Evolutionary conservation across 2,888 invertebrate species (phyloP), one percentile per base, ranked within the genome.

Genomic region (Prenolepis imparis): DNA sequence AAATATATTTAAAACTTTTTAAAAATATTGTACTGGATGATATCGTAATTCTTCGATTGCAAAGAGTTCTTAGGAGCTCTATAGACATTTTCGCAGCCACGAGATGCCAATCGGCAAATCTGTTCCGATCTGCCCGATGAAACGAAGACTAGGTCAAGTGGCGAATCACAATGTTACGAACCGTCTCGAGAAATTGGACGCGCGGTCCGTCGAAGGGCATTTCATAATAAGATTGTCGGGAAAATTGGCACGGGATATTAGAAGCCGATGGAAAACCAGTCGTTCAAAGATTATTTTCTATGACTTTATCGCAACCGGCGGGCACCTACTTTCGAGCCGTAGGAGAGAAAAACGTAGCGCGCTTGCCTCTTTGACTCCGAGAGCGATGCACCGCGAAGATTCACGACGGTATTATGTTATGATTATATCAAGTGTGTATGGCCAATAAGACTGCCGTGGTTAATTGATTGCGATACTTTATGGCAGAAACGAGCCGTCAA

Each of bases 151-250:
- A 59, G 88, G 83, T 86, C 87, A 87, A 84, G 84, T 52, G 82
- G 82, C 77, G 82, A 84, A 70, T 81, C 86, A 84, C 82, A 82
- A 85, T 84, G 84, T 87, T 84, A 81, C 88, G 87, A 84, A 88
- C 77, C 73, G 86, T 83, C 84, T 88, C 87, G 85, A 89, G 89
- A 87, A 89, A 89, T 89, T 89, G 87, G 89, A 84, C 75, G 77
- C 78, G 83, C 78, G 57, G 77, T 75, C 39, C 84, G 63, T 84
- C 73, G 89, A 86, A 88, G 88, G 89, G 87, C 87, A 85, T 89
- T 89, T 89, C 89, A 88, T 86, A 89, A 89, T 85, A 84, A 84
- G 84, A 86, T 82, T 86, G 84, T 84, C 84, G 82, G 66, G 82
- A 82, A 84, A 86, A 88, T 88, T 86, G 87, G 87, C 81, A 63